Evolutionary conservation across 53 echinoderm and acorn worm genomes (phyloP), one percentile per base, ranked within the genome.

Genomic region (Temnopleurus reevesii): DNA sequence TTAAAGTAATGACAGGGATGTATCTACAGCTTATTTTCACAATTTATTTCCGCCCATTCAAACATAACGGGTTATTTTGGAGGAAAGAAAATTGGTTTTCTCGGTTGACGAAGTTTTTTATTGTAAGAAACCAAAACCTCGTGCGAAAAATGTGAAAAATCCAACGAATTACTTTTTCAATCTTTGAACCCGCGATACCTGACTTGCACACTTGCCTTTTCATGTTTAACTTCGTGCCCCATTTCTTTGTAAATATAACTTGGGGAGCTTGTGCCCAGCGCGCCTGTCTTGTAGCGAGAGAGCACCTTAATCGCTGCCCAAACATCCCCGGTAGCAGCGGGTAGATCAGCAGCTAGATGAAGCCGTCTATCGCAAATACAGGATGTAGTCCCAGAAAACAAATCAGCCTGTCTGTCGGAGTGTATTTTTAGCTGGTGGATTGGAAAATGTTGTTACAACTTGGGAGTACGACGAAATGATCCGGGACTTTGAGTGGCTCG

Each of bases 371-470:
- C 79, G 19, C 29, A 79, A 17, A 79, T 27, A 29, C 41, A 46
- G 28, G n/a, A 21, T 47, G 12, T 33, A 23, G 53, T 44, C 46
- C 64, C 60, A 46, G 29, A 43, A 64, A 45, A 63, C 45, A 29
- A 45, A 12, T 23, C 65, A 18, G 46, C 45, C 30, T 28, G 26
- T 59, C 38, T 43, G 19, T 21, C 1, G 27, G 83, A 35, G 28
- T 55, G 41, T 83, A 83, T 83, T 83, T 83, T 56, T 83, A 83
- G 54, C 55, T 83, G 29, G 56, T 7, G 36, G 83, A 55, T 27
- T 23, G 53, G 5, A 33, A 17, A 55, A 36, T 83, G 83, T 83
- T 83, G 55, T 83, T 83, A 17, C n/a, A n/a, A n/a, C n/a, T n/a
- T n/a, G n/a, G n/a, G 83, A 55, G 57, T 17, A 35, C 55, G 83